Base-by-base conservation (phyloP, 2,888 invertebrate genomes). In the Sthenelais limicola region DNA sequence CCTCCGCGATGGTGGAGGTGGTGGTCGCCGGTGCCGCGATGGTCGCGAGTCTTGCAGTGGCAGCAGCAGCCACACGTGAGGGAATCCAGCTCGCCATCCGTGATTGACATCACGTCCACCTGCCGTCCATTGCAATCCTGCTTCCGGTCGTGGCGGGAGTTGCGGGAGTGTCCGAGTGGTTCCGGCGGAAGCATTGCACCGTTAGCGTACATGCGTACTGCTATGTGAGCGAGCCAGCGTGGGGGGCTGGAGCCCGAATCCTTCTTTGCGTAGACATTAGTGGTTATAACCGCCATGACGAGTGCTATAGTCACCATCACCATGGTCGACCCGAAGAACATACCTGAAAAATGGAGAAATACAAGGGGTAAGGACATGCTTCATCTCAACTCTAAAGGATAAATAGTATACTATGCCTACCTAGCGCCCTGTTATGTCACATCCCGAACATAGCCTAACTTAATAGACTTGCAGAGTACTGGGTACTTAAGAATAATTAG, bases 281-380 rank as follows among this genome's bases (percentile, higher is more conserved):
- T 80, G 9, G 76, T 76, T 24, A 77, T 77, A 69, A 80, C 80
- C 0, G 77, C 76, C 80, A 80, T 80, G 28, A 80, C 77, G 49
- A 80, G 74, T 18, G 80, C 79, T 49, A 80, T 75, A 33, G 76
- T 80, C 52, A 80, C 79, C 79, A 80, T 80, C 35, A 80, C 73
- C 80, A 80, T 80, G 30, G 79, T 80, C 30, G 75, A 75, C 4
- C 77, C 79, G 51, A 80, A 78, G 73, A 78, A 78, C 80, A 80
- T 80, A n/a, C 79, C 80, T 80, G 74, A 3, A 67, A 68, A 52
- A 38, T 9, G 54, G 30, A 51, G n/a, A n/a, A n/a, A n/a, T n/a
- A n/a, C n/a, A n/a, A n/a, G n/a, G n/a, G n/a, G n/a, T n/a, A n/a
- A n/a, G n/a, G n/a, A n/a, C n/a, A n/a, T n/a, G n/a, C n/a, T n/a